Conservation (phyloP, 2,888 invertebrate genomes). For the Pasiphila rectangulata region DNA sequence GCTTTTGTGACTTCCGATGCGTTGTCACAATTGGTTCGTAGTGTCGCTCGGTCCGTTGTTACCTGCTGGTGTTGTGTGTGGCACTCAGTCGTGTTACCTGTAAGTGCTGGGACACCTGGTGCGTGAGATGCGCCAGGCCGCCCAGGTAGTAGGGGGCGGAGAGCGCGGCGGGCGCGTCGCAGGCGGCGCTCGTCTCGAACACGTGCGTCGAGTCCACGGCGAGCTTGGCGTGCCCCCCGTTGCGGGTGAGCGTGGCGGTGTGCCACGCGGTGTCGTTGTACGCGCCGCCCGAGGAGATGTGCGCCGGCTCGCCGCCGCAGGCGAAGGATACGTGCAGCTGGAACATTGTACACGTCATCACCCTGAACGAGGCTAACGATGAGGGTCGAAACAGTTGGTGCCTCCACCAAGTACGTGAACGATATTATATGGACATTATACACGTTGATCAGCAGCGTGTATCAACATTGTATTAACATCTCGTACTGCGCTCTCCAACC, state of each 20-base stretch:
- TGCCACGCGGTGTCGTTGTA: conserved; percentile 92
- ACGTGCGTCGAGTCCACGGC: conserved; percentile 83
- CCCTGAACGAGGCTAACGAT: no score
- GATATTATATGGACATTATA: no score
- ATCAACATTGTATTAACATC: no score
- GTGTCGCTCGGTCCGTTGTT: no score
- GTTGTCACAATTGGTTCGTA: no score
- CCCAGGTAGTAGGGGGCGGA: conserved; percentile 89
- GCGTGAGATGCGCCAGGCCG: conserved; percentile 81
- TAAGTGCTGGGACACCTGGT: conserved; percentile 44
- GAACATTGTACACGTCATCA: neutral
- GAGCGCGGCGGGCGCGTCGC: conserved; percentile 78
- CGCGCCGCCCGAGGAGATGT: conserved; percentile 77
- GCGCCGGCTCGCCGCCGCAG: conserved; percentile 83
- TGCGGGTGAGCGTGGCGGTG: conserved; percentile 84
- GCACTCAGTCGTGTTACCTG: conserved; percentile 37
- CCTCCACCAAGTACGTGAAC: no score
- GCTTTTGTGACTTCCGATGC: no score
- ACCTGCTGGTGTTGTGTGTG: no score
- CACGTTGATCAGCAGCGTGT: no score
- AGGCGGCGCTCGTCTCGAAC: conserved; percentile 74
- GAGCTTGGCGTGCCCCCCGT: conserved; percentile 83
- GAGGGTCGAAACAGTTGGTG: no score
- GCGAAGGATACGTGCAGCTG: conserved; percentile 86
- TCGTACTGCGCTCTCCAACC: no score